Evolutionary conservation across 2,888 invertebrate genomes (phyloP), one percentile per base, ranked within the genome.

Genomic region (Colletes collaris): DNA sequence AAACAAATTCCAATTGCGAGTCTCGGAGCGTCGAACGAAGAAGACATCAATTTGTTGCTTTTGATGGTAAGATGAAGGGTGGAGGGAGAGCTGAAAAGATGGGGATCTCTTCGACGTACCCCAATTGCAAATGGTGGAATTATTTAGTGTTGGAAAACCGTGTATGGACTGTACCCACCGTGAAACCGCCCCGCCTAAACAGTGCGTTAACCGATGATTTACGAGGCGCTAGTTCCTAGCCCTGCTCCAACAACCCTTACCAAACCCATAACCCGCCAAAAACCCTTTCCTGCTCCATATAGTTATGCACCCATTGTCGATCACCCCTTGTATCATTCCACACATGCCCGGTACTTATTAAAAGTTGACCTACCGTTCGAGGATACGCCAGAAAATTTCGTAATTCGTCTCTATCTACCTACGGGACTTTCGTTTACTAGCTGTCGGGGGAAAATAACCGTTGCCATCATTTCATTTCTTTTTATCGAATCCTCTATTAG

Each of bases 151-250:
- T 84, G 81, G 85, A 86, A 86, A 87, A 76, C 81, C 76, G 76
- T 86, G 84, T 88, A 88, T 90, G 90, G 90, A 91, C 90, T 91
- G 88, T 91, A 91, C 91, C 92, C 92, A 92, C 92, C 92, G 92
- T 92, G 92, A 92, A 92, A 92, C 92, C 92, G 92, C 92, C 92
- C 92, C 92, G 91, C 91, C 92, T 92, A 92, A 92, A 92, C 92
- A 92, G 84, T 90, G 91, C 89, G 92, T 92, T 92, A 92, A 91
- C 92, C 90, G 90, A 90, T 92, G 92, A 92, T 92, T 92, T 92
- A 92, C 91, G 92, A 90, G 87, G 86, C 84, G 83, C 76, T 82
- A 72, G 75, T 75, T 60, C 59, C 76, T 74, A 62, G 19, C 64
- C 58, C 64, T 58, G 76, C 70, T 74, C 73, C 55, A 52, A 56